Percentiles rank a stretch among this genome's conserved stretches.
Evolutionary conservation across 2,888 invertebrate species (phyloP).

Genomic region (Eupithecia exiguata): DNA sequence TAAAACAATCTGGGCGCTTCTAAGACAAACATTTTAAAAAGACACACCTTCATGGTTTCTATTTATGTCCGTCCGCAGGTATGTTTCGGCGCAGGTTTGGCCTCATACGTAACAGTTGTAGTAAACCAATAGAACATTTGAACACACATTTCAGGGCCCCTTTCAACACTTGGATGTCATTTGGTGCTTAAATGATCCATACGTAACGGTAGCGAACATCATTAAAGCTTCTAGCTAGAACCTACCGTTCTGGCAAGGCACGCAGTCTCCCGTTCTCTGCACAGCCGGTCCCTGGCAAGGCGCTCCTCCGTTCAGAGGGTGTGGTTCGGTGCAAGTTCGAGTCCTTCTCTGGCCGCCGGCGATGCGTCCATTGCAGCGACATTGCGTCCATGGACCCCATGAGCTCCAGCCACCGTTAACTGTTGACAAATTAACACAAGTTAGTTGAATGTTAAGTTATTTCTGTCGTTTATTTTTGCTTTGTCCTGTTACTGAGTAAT

Average conservation of each 20-base stretch:
- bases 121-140: no score
- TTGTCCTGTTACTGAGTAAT: background rate
- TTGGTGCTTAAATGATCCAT: background rate
- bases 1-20: background rate
- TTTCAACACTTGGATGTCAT: no score
- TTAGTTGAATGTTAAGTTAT: background rate
- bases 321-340: slow-evolving; percentile 93
- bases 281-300: slow-evolving; percentile 92
- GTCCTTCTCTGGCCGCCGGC: slow-evolving; percentile 92
- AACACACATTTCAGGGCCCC: no score
- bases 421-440: slow-evolving; percentile 66
- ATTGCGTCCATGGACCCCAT: slow-evolving; percentile 95
- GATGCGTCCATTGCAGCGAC: slow-evolving; percentile 90
- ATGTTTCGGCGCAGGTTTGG: no score
- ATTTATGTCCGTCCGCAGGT: no score
- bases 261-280: slow-evolving; percentile 92
- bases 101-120: no score
- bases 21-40: background rate
- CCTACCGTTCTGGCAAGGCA: slow-evolving; percentile 86
- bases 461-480: background rate
- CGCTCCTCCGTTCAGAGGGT: slow-evolving; percentile 95
- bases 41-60: no score
- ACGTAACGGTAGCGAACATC: background rate
- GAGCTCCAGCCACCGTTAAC: slow-evolving; percentile 98
- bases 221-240: background rate